phyloP scores from a whole-genome alignment of 2,113 vertebrate species.

The Cercocebus atys region DNA sequence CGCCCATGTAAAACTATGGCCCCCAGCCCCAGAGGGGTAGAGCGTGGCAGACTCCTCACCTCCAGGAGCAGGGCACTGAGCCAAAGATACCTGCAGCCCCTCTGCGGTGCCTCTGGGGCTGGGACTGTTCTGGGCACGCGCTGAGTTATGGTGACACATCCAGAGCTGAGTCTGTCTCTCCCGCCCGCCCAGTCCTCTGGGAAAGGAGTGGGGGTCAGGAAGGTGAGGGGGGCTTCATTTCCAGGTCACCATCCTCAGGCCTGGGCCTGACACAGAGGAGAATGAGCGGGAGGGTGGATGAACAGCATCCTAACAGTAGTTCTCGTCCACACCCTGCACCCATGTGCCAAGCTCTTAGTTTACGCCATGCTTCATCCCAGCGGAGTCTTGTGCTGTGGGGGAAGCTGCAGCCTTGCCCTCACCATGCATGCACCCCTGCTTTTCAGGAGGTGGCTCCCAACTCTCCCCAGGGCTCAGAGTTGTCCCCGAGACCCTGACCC shows the following conservation, averaged over 20 bases:
- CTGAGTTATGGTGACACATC: not conserved
- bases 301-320: not conserved
- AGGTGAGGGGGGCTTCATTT: not conserved
- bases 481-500: not conserved
- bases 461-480: not conserved
- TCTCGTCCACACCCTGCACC: not conserved
- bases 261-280: not conserved
- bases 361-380: not conserved
- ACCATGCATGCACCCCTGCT: not conserved
- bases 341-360: not conserved
- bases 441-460: not conserved
- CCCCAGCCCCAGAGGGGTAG: not conserved
- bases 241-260: not conserved
- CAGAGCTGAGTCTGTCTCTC: not conserved
- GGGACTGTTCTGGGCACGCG: not conserved
- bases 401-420: not conserved
- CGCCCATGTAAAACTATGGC: not conserved
- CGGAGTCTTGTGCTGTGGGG: not conserved
- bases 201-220: fast-evolving
- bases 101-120: not conserved
- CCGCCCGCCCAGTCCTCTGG: not conserved
- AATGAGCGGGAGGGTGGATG: not conserved
- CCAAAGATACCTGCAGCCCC: not conserved
- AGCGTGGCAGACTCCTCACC: not conserved
- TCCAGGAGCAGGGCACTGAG: not conserved